Base-by-base conservation (phyloP, 2,797 vertebrate genomes). In the Glossophaga mutica region DNA sequence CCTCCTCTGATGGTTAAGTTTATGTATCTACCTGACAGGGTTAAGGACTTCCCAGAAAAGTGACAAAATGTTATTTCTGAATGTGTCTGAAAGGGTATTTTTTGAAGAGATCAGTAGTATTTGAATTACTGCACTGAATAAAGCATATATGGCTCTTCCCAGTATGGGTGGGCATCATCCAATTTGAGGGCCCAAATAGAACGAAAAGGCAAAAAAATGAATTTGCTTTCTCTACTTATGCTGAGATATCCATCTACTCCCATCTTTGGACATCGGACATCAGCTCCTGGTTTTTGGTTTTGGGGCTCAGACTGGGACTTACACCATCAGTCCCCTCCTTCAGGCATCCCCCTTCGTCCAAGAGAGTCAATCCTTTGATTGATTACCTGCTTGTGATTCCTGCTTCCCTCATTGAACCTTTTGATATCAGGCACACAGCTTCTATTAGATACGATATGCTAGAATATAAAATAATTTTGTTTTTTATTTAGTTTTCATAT, bases 401-500 rank as follows among this genome's bases (percentile, higher is more conserved):
- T 70, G 7, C 55, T 76, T 84, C 11, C 73, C 18, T 88, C 44
- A 3, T 74, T 62, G 88, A 65, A 78, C n/a, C 59, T 78, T 90
- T 24, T 44, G 37, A 24, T 94, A 37, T 71, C 32, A 74, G n/a
- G 19, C 21, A 71, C 1, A 71, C 8, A 74, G 15, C 19, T 82
- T 79, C 32, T 82, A 57, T 76, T 59, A 68, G 48, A 46, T 42
- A 87, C 9, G 87, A 4, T 44, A 22, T 50, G 65, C 42, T 86
- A 52, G 26, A 57, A 10, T 57, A 19, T 46, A 50, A 91, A 65
- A 76, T 71, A 44, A 78, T 59, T 92, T 87, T 74, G 12, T 32
- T 62, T 91, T 91, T 32, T 89, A n/a, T 70, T 94, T 5, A 34
- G 29, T 79, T 92, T 96, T 87, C 46, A 55, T 59, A 34, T 74